Evolutionary conservation across 2,888 invertebrate genomes (phyloP).

Genomic region (Polyommatus iphigenia): DNA sequence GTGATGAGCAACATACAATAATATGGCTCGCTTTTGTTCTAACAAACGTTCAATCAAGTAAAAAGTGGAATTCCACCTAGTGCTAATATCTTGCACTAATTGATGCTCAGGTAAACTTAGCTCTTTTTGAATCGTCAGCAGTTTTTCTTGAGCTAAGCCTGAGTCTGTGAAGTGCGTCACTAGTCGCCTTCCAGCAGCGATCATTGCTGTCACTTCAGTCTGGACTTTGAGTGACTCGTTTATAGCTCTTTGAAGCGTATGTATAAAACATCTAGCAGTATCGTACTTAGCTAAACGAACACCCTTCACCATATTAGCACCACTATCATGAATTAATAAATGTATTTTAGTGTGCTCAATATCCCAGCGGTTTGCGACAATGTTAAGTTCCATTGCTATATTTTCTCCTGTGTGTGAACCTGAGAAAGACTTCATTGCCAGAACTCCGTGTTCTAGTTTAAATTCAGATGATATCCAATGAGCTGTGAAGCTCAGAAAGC

Average conservation of each 20-base stretch:
- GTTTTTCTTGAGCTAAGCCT: constrained; percentile 38
- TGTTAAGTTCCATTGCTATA: constrained; percentile 47
- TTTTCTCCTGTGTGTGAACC: constrained; percentile 44
- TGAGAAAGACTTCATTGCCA: constrained; percentile 43
- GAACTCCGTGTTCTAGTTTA: constrained; percentile 43
- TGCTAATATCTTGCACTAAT: constrained; percentile 44
- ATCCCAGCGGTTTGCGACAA: constrained; percentile 45
- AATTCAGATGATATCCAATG: constrained; percentile 45
- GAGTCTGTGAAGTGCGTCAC: constrained; percentile 43
- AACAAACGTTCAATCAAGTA: constrained; percentile 43
- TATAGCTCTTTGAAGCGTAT: constrained; percentile 44
- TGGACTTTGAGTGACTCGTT: constrained; percentile 46
- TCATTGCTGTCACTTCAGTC: constrained; percentile 42
- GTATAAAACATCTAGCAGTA: constrained; percentile 47
- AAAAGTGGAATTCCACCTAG: constrained; percentile 44
- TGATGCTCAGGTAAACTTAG: constrained; percentile 45
- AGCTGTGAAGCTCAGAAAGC: constrained; percentile 39
- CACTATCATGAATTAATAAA: constrained; percentile 46
- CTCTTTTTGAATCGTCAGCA: constrained; percentile 44
- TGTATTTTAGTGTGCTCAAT: constrained; percentile 47
- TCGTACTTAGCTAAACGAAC: constrained; percentile 43
- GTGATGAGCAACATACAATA: constrained; percentile 41
- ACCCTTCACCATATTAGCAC: constrained; percentile 47
- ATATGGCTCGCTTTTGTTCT: constrained; percentile 44
- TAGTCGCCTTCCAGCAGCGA: constrained; percentile 45